Evolutionary conservation across 2,888 invertebrate genomes (phyloP), one percentile per base, ranked within the genome.

Genomic region (Clunio marinus): DNA sequence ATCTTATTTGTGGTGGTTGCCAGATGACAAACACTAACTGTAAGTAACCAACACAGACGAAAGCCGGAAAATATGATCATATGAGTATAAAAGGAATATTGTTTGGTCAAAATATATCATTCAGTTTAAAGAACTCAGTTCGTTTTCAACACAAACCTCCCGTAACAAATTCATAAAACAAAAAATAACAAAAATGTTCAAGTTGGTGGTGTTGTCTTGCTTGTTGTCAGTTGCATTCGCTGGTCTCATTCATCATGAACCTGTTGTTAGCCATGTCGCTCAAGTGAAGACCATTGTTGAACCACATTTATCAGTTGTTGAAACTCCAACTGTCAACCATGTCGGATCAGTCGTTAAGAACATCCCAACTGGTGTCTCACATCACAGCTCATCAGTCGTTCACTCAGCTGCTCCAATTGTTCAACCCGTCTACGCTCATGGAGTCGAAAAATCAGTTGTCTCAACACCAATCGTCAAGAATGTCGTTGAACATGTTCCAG

Each of bases 171-270:
- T n/a, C n/a, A n/a, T 58, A 15, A 58, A 58, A 55, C 27, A 57
- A 57, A 58, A 68, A 57, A 15, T 17, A n/a, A 55, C 27, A 27
- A 68, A 68, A 68, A 68, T 68, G 68, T 68, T 68, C 58, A 68
- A 68, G 55, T 68, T 68, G 35, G 68, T 68, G 55, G 68, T 68
- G 55, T 68, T 68, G 58, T 68, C 58, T 15, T 68, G 58, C 58
- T 41, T 68, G 24, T 25, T 68, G 27, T 37, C 68, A 13, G 68
- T 35, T 45, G 57, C 58, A 13, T 58, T 41, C 41, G 68, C 58
- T 8, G 68, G 58, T 15, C 8, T 27, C 37, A 20, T 57, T 41
- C 51, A 51, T 51, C 41, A 55, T 10, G 13, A 55, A n/a, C 2
- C 22, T 55, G 55, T 10, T 13, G 24, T 55, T 20, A n/a, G 10